Conservation (phyloP, 2,888 invertebrate genomes). For the Trachelus tabidus region DNA sequence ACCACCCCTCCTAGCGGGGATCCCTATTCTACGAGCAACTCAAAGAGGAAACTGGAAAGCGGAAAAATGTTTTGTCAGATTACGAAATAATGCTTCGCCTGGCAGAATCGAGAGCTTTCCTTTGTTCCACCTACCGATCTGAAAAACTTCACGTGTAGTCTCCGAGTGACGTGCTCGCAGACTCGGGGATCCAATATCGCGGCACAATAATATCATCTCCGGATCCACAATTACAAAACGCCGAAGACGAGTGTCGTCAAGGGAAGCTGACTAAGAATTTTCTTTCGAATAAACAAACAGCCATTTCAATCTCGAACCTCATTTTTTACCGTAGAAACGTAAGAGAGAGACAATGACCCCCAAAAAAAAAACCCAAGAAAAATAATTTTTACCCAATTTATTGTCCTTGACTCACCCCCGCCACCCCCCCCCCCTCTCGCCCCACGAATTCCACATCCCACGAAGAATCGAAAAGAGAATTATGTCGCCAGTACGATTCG, state of each 20-base stretch:
- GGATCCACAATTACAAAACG: not conserved
- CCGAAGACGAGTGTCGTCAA: not conserved
- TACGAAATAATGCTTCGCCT: conserved; percentile 28
- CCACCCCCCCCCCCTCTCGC: conserved; percentile 13
- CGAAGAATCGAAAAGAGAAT: conserved; percentile 30
- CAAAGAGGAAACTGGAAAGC: conserved; percentile 24
- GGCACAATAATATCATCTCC: not conserved
- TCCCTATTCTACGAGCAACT: conserved; percentile 8
- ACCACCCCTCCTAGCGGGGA: conserved; percentile 20
- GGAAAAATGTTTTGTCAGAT: conserved; percentile 51
- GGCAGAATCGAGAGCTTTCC: not conserved
- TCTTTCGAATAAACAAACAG: not conserved
- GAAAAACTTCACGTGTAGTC: not conserved
- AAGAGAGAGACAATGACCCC: too few relatives aligned
- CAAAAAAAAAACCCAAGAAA: too few relatives aligned
- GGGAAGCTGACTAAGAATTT: not conserved
- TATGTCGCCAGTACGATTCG: conserved; percentile 15
- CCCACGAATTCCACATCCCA: conserved; percentile 31
- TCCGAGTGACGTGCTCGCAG: not conserved
- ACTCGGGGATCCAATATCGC: not conserved
- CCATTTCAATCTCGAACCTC: not conserved
- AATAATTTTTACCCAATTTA: not conserved
- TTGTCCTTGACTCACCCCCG: not conserved
- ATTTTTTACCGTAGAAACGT: not conserved
- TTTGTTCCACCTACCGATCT: not conserved